Conservation (phyloP, 2,888 invertebrate genomes). For the Dryadula phaetusa region DNA sequence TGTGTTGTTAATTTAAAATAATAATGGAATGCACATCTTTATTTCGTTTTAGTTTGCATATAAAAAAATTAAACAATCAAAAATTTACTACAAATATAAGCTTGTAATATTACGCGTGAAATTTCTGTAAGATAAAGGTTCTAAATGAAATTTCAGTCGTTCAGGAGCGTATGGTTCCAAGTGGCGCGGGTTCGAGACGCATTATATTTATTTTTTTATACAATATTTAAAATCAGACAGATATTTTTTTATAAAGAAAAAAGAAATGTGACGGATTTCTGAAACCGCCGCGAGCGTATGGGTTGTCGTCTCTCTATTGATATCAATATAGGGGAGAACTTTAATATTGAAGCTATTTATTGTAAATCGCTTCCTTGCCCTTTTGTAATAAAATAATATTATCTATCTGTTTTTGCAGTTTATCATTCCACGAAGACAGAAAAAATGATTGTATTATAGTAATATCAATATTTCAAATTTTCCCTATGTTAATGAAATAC, state of each 20-base stretch:
- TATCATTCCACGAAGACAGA: conserved; percentile 34
- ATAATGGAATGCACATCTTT: no score
- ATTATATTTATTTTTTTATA: background rate
- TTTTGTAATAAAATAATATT: conserved; percentile 65
- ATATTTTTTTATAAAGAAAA: background rate
- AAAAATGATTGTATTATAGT: conserved; percentile 27
- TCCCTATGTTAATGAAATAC: no score
- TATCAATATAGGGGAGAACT: conserved; percentile 79
- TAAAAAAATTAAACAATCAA: no score
- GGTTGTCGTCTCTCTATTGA: conserved; percentile 74
- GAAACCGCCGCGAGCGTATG: conserved; percentile 72
- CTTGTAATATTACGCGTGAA: no score
- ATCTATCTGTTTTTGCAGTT: conserved; percentile 51
- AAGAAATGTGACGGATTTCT: conserved; percentile 61
- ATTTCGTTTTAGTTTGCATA: no score
- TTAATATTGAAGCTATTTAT: conserved; percentile 83
- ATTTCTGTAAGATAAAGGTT: no score
- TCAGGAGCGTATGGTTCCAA: no score
- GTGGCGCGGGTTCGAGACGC: no score
- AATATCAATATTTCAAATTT: conserved; percentile 11
- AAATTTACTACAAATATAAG: no score
- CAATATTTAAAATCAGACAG: no score
- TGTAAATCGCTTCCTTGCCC: conserved; percentile 77
- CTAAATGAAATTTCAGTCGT: no score
- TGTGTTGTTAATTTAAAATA: background rate